Base-by-base conservation (phyloP, 2,113 vertebrate species). In the Pygathrix nemaeus region DNA sequence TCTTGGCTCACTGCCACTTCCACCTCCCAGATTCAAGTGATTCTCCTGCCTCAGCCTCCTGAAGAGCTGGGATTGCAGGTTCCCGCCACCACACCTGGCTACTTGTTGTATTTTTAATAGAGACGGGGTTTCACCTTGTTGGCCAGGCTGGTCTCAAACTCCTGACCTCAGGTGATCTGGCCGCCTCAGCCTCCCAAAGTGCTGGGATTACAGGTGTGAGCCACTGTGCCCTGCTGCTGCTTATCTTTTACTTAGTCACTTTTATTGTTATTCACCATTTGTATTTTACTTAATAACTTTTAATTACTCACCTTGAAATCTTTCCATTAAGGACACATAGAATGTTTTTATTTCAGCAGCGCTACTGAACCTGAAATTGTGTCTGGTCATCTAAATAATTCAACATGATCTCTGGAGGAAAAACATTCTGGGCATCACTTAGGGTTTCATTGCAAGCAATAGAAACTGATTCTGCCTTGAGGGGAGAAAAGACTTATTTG, bases 371-470 rank as follows among this genome's bases (percentile, higher is more conserved):
- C 81, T 73, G 45, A 90, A 72, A 40, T 91, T 82, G 81, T 80
- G 52, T 25, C 12, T 52, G 35, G 6, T 72, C 32, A 13, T 89
- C 94, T 94, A 80, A 95, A 94, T 96, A 89, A 93, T 93, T 94
- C 68, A 95, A 3, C 35, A 8, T 14, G 32, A 20, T 64, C 68
- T 73, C 30, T 43, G n/a, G 75, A 83, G 43, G 68, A 80, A 76
- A 90, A 87, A 38, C 55, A 91, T 86, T 95, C 27, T 92, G 75
- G 43, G 30, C n/a, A 21, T 88, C 78, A 75, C 95, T 73, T 83
- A 48, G 18, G 17, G n/a, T 76, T 97, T 85, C 52, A 70, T 5
- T 32, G 38, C 35, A 68, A 90, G 70, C 85, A n/a, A 30, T 6
- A 72, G 72, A 87, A 90, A 73, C 45, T 2, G 8, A n/a, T 87